Conservation (phyloP, 2,888 invertebrate species). For the Drosophila paramelanica region DNA sequence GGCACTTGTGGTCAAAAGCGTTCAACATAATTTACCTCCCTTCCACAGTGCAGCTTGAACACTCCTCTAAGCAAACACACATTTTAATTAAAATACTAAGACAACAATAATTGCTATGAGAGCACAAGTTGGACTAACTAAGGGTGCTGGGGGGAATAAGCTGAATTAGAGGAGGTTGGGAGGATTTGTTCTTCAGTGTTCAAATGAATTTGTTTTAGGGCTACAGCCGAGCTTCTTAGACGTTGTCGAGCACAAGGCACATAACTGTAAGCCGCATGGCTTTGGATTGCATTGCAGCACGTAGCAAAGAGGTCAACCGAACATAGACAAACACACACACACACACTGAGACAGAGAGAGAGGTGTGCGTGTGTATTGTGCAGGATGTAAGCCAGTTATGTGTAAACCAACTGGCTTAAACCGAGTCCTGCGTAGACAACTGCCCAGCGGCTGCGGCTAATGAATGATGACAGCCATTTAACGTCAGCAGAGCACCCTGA, state of each 20-base stretch:
- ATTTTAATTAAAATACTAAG: slow-evolving; percentile 79
- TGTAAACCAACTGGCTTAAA: slow-evolving; percentile 52
- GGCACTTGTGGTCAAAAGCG: slow-evolving; percentile 43
- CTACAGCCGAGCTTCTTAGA: slow-evolving; percentile 10
- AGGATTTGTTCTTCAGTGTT: background rate
- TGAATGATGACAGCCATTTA: slow-evolving; percentile 79
- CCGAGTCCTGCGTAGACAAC: slow-evolving; percentile 59
- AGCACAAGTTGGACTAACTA: slow-evolving; percentile 2
- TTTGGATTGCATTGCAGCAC: slow-evolving; percentile 42
- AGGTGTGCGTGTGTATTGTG: slow-evolving; percentile 7
- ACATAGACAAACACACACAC: slow-evolving; percentile 10
- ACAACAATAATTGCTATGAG: slow-evolving; percentile 68
- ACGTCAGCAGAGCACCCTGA: slow-evolving; percentile 21
- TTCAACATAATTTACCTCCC: slow-evolving; percentile 37
- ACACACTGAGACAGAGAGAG: background rate
- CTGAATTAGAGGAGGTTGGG: background rate
- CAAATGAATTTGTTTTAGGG: slow-evolving; percentile 60
- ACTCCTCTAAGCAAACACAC: slow-evolving; percentile 56
- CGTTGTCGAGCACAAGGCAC: slow-evolving; percentile 7
- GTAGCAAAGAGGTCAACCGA: slow-evolving; percentile 41
- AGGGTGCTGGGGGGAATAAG: background rate
- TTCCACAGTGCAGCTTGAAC: background rate
- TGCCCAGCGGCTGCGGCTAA: slow-evolving; percentile 69
- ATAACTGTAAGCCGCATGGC: slow-evolving; percentile 51
- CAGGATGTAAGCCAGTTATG: slow-evolving; percentile 64